Conservation (phyloP, 2,797 vertebrate species). For the Microchirus variegatus region DNA sequence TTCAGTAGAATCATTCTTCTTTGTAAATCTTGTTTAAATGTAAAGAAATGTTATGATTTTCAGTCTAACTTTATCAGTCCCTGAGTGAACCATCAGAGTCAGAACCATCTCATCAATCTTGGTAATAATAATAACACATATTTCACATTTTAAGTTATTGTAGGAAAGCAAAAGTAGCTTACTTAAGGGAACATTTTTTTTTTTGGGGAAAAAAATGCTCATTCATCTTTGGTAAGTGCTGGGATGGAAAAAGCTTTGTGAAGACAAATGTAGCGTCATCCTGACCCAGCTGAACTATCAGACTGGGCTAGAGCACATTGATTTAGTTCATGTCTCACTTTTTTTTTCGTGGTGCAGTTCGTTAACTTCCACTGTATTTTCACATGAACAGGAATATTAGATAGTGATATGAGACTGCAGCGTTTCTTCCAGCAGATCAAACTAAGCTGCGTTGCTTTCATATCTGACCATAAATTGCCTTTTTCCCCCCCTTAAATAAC, state of each 20-base stretch:
- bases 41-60: too few species aligned
- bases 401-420: constrained; percentile 2
- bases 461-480: not conserved
- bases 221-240: not conserved
- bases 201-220: not conserved
- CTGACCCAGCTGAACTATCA: not conserved
- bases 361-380: constrained; percentile 4
- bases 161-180: not conserved
- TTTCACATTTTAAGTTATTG: not conserved
- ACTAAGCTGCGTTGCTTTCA: constrained; percentile 1
- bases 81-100: not conserved
- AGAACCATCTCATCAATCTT: not conserved
- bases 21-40: too few species aligned
- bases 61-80: not conserved
- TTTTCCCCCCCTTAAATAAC: not conserved
- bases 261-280: not conserved
- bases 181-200: not conserved
- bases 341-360: not conserved
- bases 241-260: not conserved
- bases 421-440: constrained; percentile 2
- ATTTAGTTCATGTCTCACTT: constrained; percentile 7
- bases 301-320: not conserved
- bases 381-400: not conserved
- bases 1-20: too few species aligned
- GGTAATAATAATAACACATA: not conserved